Evolutionary conservation across 2,888 invertebrate genomes (phyloP), one percentile per base, ranked within the genome.

Genomic region (Eristalinus aeneus): DNA sequence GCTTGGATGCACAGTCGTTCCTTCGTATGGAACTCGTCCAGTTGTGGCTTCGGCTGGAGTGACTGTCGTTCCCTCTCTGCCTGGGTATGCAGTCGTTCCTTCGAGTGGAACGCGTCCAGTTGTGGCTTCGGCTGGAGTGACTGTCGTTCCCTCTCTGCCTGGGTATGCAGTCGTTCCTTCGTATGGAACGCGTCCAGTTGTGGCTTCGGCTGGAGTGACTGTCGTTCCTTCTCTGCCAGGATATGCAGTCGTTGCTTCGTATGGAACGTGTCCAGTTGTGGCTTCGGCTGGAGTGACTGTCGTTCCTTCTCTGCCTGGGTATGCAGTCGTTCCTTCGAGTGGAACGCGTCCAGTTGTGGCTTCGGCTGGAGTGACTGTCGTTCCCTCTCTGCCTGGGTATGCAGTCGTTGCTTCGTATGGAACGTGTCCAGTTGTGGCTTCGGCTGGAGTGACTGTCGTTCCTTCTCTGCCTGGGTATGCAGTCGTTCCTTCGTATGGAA

Each of bases 61-160:
- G 8, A 32, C 12, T 5, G 46, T 11, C 12, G 80, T 71, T 61
- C 8, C 27, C 31, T 10, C 61, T 61, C 11, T 31, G 23, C n/a
- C 61, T 27, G 61, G 58, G 16, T 58, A 58, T 2, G 22, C 27
- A 58, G 58, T 34, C 32, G 64, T 34, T 8, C 12, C n/a, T 39
- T 54, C 39, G 12, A 22, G 5, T 39, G 32, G 23, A n/a, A 46
- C 20, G 3, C 54, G 20, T 71, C 74, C 67, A 31, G 80, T 34
- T 5, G 75, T 16, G n/a, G 22, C 58, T 5, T 27, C 27, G 22
- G 58, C 8, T 4, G 58, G 58, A 58, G 6, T 22, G 4, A 12
- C 20, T 5, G 58, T 58, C 4, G 58, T 58, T 58, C 10, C 27
- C 9, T 22, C 16, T 20, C 22, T 20, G 16, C 58, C 58, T n/a